Conservation (phyloP, 2,113 vertebrate genomes). For the Butastur rufipennis region DNA sequence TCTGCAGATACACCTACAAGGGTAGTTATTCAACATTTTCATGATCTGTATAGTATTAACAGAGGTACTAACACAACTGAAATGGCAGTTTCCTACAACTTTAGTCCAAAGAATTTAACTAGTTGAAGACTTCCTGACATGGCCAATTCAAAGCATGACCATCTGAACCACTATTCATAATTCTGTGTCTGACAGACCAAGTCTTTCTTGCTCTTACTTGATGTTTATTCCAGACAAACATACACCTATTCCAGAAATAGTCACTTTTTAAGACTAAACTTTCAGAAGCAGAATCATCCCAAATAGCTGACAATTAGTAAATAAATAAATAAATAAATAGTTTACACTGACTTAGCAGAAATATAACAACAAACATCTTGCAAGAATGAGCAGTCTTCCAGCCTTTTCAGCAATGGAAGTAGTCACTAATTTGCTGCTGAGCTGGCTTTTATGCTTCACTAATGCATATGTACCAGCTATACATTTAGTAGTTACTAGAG, state of each 20-base stretch:
- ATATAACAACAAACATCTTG: background rate
- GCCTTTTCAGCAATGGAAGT: background rate
- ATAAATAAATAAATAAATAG: background rate
- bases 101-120: background rate
- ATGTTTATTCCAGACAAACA: background rate
- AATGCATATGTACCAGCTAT: background rate
- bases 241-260: background rate
- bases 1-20: background rate
- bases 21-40: background rate
- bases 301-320: background rate
- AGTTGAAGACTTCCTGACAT: background rate
- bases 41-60: background rate
- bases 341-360: background rate
- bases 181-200: background rate
- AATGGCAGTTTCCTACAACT: background rate
- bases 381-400: background rate
- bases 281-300: background rate
- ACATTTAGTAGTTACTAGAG: background rate
- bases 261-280: background rate
- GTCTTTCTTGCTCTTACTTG: background rate
- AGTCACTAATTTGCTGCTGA: background rate
- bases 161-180: background rate
- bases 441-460: background rate
- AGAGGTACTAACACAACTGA: background rate
- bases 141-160: background rate